Evolutionary conservation across 2,797 vertebrate species (phyloP).

Genomic region (Mastacembelus armatus): DNA sequence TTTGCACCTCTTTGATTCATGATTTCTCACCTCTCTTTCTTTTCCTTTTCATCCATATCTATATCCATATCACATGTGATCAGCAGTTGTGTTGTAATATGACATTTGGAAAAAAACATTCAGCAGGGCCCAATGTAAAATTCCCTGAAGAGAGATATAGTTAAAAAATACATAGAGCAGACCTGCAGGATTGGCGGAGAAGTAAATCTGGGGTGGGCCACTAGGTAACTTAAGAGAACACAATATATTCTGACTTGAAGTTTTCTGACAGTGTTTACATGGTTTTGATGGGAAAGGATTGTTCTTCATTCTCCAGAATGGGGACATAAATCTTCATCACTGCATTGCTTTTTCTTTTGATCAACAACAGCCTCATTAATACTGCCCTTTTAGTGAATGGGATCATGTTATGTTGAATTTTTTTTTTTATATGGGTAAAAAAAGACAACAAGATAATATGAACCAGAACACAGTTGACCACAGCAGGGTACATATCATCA

Average conservation of each 20-base stretch:
- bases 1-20: conserved; percentile 42
- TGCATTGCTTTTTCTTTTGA: conserved; percentile 59
- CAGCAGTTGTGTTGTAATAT: conserved; percentile 44
- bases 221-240: conserved; percentile 63
- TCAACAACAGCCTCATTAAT: conserved; percentile 54
- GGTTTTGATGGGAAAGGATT: conserved; percentile 66
- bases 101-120: conserved; percentile 74
- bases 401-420: conserved; percentile 22
- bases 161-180: conserved; percentile 76
- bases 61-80: conserved; percentile 39
- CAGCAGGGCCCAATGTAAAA: conserved; percentile 39
- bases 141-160: conserved; percentile 54
- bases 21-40: conserved; percentile 4
- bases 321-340: conserved; percentile 75
- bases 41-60: neutral
- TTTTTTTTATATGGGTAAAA: conserved; percentile 8
- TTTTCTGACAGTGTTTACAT: conserved; percentile 74
- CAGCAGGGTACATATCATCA: neutral
- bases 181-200: conserved; percentile 67
- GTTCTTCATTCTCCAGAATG: conserved; percentile 49
- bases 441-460: conserved; percentile 18
- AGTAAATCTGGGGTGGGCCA: conserved; percentile 63
- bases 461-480: conserved; percentile 40
- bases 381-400: conserved; percentile 24
- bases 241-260: conserved; percentile 59